Evolutionary conservation across 2,888 invertebrate species (phyloP).

Genomic region (Rhabditoides inermis): DNA sequence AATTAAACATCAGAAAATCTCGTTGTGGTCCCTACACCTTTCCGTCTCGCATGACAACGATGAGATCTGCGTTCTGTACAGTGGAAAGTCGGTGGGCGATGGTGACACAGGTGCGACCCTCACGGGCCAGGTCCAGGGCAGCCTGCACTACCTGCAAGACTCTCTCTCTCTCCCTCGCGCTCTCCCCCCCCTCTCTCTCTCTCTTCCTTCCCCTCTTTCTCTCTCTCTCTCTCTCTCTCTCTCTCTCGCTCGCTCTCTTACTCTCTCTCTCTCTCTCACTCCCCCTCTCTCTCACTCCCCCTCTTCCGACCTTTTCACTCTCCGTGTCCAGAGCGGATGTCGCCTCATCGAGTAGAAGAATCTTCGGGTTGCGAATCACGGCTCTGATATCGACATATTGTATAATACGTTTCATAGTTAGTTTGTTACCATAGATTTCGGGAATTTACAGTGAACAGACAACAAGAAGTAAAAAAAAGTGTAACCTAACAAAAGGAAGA

Average conservation of each 20-base stretch:
- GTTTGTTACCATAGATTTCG: too few relatives aligned
- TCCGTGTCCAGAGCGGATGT: conserved; percentile 47
- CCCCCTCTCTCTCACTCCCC: not conserved
- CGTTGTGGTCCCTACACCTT: not conserved
- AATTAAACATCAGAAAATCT: not conserved
- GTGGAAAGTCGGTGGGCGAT: conserved; percentile 79
- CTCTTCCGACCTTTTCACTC: conserved; percentile 52
- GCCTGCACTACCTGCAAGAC: conserved; percentile 72
- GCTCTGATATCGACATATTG: too few relatives aligned
- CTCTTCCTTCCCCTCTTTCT: not conserved
- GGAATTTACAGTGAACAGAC: too few relatives aligned
- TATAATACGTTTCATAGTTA: too few relatives aligned
- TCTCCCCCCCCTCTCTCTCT: conserved; percentile 52
- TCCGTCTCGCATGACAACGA: conserved; percentile 29
- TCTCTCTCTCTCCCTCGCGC: not conserved
- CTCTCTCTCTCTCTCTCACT: too few relatives aligned
- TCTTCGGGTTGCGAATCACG: conserved; percentile 51
- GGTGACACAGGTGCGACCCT: conserved; percentile 69
- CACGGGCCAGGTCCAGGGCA: conserved; percentile 71
- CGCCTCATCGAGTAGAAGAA: conserved; percentile 46
- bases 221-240: conserved; percentile 53
- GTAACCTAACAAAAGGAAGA: too few relatives aligned
- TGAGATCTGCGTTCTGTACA: conserved; percentile 63
- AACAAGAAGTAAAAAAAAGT: too few relatives aligned
- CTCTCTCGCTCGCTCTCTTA: not conserved